Conservation (phyloP, 1,140 invertebrate genomes). For the Chlorops oryzae region DNA sequence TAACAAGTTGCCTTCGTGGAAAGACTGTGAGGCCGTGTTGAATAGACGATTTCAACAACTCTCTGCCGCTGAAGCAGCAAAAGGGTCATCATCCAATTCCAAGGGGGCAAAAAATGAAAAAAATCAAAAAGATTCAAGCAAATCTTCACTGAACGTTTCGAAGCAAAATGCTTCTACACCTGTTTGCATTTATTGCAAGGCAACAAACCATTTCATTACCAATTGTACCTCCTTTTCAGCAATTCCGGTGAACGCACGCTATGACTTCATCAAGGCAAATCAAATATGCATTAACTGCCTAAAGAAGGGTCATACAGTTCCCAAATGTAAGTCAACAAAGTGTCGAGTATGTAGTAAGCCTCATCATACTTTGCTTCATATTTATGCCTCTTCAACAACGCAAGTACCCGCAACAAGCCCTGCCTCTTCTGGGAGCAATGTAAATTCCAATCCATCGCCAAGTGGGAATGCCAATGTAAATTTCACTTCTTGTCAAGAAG, state of each 20-base stretch:
- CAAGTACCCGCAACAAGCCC: no score
- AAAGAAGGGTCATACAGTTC: no score
- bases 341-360: constrained; percentile 5
- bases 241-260: no score
- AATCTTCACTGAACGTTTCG: no score
- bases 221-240: no score
- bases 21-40: constrained; percentile 5
- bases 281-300: no score
- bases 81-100: background rate
- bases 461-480: no score
- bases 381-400: background rate
- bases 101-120: constrained; percentile 1
- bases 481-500: no score
- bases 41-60: constrained; percentile 12
- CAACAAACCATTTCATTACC: no score
- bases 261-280: no score
- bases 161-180: no score
- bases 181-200: no score
- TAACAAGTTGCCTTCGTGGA: constrained; percentile 8
- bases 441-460: background rate
- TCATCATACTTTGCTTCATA: constrained; percentile 6
- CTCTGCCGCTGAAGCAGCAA: constrained; percentile 9
- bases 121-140: background rate
- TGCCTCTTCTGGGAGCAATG: background rate
- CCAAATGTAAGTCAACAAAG: constrained; percentile 1